Evolutionary conservation across 2,797 vertebrate genomes (phyloP), one percentile per base, ranked within the genome.

Genomic region (Sebastiscus tertius): DNA sequence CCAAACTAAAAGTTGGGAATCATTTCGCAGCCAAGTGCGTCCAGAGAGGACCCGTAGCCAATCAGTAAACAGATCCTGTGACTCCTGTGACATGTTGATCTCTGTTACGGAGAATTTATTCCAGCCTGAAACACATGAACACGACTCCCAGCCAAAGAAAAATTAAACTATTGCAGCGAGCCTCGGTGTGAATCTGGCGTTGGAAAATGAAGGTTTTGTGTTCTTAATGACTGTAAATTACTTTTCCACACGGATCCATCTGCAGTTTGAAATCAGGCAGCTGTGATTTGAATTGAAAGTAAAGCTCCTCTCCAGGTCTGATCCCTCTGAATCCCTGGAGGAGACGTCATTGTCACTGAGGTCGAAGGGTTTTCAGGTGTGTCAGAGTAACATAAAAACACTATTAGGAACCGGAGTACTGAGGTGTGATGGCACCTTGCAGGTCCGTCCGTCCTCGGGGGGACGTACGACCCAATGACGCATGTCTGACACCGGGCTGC

Each of bases 341-440:
- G 22, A 59, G 31, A 24, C 61, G 62, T 68, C 61, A 5, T 18
- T 26, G 75, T 75, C 61, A 59, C 12, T 1, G 66, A 52, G 42
- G 61, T 22, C 31, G 27, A 36, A n/a, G 69, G 58, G 54, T 69
- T 56, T 72, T 75, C 67, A 33, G 33, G n/a, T 39, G 81, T 20
- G 11, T 11, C 8, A 7, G 13, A 16, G 56, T 14, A 3, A 22
- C 20, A 60, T 59, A n/a, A 65, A 69, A 63, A 59, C 36, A 26
- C 29, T 7, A 16, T 62, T 58, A 67, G 70, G 27, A 75, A 52
- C 54, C 20, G 2, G 72, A 66, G 80, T 46, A 24, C 55, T 56
- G 79, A 77, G 66, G 76, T 86, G 84, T 84, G 84, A 75, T 76
- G 61, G 36, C 75, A 70, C 54, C 67, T 64, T 3, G 52, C 39